Evolutionary conservation across 2,113 vertebrate species (phyloP), one percentile per base, ranked within the genome.

Genomic region (Macquaria ambigua): DNA sequence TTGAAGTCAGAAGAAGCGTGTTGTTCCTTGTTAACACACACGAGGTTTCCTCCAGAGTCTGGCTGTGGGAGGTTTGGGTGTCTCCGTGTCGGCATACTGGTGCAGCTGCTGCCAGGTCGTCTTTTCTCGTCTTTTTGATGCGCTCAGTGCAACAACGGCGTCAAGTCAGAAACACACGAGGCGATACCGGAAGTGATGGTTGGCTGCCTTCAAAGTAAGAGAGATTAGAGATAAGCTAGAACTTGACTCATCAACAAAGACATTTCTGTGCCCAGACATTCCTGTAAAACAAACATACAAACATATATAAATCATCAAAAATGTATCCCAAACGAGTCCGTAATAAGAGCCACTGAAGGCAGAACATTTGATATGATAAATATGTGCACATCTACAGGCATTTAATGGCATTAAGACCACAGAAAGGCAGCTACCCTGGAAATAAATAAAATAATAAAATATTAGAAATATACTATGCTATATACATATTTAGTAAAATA

Each of bases 131-230:
- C 50, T 53, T 4, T 39, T 48, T 48, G 41, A 52, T 9, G 10
- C 15, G 20, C 71, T 63, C 58, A 59, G 2, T 0, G 6, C 52
- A 34, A 58, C 73, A 4, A 61, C 77, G 55, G 59, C 55, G 80
- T 77, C 21, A 79, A 91, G 77, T 25, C 8, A 66, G 10, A 43
- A 31, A 46, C 4, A 31, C 18, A 3, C 6, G 0, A n/a, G 21
- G n/a, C 7, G 2, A n/a, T 0, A 80, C 79, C 84, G 91, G 90
- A 93, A 87, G 12, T 50, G 59, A 34, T 8, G 61, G 31, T 25
- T 11, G 23, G 3, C n/a, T 0, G 9, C 63, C n/a, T 67, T 53
- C 61, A 76, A 80, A 79, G 14, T 79, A 79, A 82, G 16, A 84
- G 14, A 9, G 56, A 69, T 18, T 0, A 66, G 6, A 23, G 28